Evolutionary conservation across 2,888 invertebrate genomes (phyloP), one percentile per base, ranked within the genome.

Genomic region (Cheilosia impressa): DNA sequence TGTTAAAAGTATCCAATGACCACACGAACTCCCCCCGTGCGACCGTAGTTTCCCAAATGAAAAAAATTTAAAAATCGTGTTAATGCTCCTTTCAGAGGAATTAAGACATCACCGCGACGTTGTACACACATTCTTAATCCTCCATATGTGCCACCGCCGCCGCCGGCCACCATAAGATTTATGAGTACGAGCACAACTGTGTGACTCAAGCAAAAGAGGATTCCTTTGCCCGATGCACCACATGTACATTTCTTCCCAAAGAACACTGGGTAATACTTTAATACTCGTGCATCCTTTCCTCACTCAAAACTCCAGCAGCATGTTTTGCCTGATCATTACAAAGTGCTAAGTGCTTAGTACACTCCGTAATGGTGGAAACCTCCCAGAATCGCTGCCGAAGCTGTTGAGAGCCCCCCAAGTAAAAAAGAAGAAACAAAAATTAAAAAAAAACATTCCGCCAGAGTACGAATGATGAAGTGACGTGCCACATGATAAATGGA

Each of bases 341-440:
- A 87, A 82, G 87, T 87, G 82, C 87, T 87, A 82, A 82, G 87
- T 87, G 77, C 84, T 71, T 55, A 52, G 24, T 71, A 31, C 43
- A 68, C 71, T 72, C 31, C 58, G 66, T 77, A 72, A 85, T 77
- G 52, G 19, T 52, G 31, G 69, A 72, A 81, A 87, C 87, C 87
- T 87, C 87, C 87, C 87, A 87, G 87, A 87, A 87, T 73, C 73
- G 65, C 17, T 55, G 45, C 24, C 75, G 71, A 63, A 84, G 78
- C 43, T 71, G 87, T 69, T 83, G 87, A 87, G 82, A 73, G 78
- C 58, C 57, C 57, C 50, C 27, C 13, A 31, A 47, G 38, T 31
- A 47, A 58, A 53, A 66, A 60, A 58, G 58, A 19, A 19, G 17
- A n/a, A 17, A 45, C 15, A 41, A 9, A 55, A 55, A 31, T 5